Evolutionary conservation across 1,140 invertebrate genomes (phyloP).

Genomic region (Zaprionus lachaisei): DNA sequence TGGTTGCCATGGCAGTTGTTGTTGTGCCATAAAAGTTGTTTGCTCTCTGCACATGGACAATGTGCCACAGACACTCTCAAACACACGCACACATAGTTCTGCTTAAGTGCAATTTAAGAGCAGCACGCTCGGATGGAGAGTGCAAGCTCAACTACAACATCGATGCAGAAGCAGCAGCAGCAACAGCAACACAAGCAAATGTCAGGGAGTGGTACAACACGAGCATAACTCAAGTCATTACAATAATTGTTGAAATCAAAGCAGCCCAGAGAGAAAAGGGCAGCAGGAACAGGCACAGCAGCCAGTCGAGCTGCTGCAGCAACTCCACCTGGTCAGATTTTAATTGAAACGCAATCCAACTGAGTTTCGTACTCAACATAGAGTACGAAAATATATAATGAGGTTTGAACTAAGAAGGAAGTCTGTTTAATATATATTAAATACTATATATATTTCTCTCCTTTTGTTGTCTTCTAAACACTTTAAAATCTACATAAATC

Average conservation of each 20-base stretch:
- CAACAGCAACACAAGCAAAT: conserved; percentile 19
- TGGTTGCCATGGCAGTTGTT: conserved; percentile 46
- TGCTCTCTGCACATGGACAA: conserved; percentile 30
- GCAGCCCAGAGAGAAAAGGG: conserved; percentile 29
- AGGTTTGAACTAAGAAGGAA: no score
- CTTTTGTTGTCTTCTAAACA: no score
- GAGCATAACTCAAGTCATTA: conserved; percentile 68
- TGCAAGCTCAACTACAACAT: conserved; percentile 29
- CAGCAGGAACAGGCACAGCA: neutral
- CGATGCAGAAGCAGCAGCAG: conserved; percentile 3
- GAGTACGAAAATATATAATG: no score
- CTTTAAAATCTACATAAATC: no score
- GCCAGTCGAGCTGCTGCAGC: neutral
- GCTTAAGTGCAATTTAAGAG: conserved; percentile 68
- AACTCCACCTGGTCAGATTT: neutral
- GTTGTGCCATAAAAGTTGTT: conserved; percentile 63
- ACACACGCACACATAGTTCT: conserved; percentile 6
- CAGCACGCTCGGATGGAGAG: conserved; percentile 2
- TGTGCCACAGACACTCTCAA: conserved; percentile 17
- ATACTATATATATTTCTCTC: no score
- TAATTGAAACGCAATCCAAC: neutral
- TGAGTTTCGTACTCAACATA: neutral
- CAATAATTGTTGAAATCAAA: conserved; percentile 65
- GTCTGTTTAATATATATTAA: no score
- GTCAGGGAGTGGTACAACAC: conserved; percentile 17